A percentile compares a stretch with the other conserved stretches of the same genome.
These are phyloP conservation scores for Acanthosoma haemorrhoidale DNA, from an alignment of 2,888 invertebrate species.

Conservation along the genomic window DNA sequence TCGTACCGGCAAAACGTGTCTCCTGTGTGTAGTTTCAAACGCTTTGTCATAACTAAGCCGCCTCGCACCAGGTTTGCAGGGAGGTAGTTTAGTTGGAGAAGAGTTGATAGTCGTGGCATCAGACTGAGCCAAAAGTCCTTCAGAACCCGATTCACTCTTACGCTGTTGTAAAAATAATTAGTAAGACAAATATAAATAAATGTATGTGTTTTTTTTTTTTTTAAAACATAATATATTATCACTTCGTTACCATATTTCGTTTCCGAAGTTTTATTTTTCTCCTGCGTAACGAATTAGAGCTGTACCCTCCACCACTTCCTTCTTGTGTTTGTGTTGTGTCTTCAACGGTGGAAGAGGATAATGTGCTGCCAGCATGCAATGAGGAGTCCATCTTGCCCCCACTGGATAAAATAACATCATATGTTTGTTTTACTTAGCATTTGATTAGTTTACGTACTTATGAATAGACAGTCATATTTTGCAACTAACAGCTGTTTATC, in stretches of 20 bases:
- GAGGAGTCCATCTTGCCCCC: conserved; percentile 40
- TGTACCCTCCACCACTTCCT: conserved; percentile 45
- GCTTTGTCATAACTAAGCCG: conserved; percentile 54
- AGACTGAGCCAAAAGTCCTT: conserved; percentile 46
- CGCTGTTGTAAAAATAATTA: conserved; percentile 45
- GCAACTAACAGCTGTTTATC: no score
- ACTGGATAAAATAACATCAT: no score
- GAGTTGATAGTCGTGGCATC: conserved; percentile 41
- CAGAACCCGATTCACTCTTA: conserved; percentile 57
- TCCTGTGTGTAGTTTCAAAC: conserved; percentile 41
- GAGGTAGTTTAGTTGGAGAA: conserved; percentile 29
- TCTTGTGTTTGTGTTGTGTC: conserved; percentile 42
- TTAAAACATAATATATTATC: neutral
- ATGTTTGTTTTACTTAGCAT: no score
- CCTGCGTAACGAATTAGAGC: conserved; percentile 48
- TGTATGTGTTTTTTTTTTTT: neutral
- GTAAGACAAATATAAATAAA: neutral
- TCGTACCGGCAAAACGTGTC: conserved; percentile 31
- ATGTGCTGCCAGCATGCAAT: conserved; percentile 44
- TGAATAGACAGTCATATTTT: no score
- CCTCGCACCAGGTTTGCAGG: conserved; percentile 45
- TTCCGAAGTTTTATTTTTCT: conserved; percentile 49
- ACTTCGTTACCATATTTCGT: conserved; percentile 46
- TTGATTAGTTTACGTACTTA: no score
- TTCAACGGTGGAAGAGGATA: conserved; percentile 54